phyloP scores from a whole-genome alignment of 2,113 vertebrate genomes.

The Elaphurus davidianus region DNA sequence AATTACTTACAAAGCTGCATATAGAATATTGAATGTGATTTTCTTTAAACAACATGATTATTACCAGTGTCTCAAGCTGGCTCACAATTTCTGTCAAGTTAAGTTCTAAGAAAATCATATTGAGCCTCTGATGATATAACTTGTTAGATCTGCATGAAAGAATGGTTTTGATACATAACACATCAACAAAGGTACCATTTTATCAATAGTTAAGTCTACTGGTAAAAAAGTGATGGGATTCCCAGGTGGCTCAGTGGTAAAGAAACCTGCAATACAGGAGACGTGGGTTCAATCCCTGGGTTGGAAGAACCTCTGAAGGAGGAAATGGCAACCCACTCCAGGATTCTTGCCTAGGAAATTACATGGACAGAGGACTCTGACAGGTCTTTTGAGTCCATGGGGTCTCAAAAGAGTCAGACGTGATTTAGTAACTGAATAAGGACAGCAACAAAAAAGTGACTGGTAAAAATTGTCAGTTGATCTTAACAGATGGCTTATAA shows the following conservation, averaged over 20 bases:
- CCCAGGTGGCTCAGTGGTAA: background rate
- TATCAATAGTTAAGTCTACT: background rate
- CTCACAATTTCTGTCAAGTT: conserved; percentile 29
- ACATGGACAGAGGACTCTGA: background rate
- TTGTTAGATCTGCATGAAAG: background rate
- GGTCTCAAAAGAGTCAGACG: background rate
- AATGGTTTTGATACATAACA: background rate
- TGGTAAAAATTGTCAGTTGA: background rate
- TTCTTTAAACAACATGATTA: background rate
- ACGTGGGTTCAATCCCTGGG: background rate
- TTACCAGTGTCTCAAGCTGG: background rate
- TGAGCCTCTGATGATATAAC: background rate
- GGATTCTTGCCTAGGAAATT: background rate
- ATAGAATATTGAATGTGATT: conserved; percentile 11
- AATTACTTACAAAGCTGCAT: conserved; percentile 39
- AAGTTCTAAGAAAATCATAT: background rate
- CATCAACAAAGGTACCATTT: conserved; percentile 6
- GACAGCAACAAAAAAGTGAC: background rate
- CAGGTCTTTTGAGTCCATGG: background rate
- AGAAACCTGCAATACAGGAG: background rate
- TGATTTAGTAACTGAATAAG: background rate
- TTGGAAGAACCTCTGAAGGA: background rate
- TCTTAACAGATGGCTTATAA: background rate
- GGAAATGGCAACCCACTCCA: background rate
- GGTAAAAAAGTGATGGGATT: background rate